Conservation (phyloP, 2,113 vertebrate genomes). For the Sterrhoptilus dennistouni region DNA sequence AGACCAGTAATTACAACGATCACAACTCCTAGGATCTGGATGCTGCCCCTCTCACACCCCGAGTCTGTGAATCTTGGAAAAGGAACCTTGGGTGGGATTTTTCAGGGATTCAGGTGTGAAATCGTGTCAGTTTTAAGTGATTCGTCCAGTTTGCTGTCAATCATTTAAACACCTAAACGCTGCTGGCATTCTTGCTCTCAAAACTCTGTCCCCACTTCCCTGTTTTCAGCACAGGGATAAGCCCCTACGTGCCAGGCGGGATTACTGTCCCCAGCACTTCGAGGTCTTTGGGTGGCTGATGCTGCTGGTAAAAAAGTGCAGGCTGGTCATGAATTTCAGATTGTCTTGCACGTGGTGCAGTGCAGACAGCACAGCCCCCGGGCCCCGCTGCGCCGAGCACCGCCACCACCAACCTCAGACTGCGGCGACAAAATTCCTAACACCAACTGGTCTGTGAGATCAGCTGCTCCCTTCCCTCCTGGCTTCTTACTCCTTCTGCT, state of each 20-base stretch:
- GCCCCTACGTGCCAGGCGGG: not conserved
- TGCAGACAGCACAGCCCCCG: not conserved
- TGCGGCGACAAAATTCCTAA: constrained; percentile 29
- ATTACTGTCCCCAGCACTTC: not conserved
- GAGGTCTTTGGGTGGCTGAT: not conserved
- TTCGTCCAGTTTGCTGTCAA: not conserved
- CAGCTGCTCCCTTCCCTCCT: constrained; percentile 41
- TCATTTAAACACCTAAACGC: not conserved
- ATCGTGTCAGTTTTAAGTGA: not conserved
- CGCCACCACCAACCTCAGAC: not conserved
- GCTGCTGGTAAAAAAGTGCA: constrained; percentile 41
- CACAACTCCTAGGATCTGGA: not conserved
- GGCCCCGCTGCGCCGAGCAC: constrained; percentile 20
- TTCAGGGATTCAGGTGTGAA: not conserved
- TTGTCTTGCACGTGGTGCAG: constrained; percentile 49
- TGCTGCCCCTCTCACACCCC: not conserved
- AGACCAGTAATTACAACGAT: not conserved
- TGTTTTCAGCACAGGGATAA: not conserved
- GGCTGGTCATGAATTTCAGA: constrained; percentile 56
- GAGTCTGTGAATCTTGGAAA: not conserved
- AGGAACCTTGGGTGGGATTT: not conserved
- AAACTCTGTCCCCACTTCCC: not conserved
- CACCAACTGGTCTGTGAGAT: constrained; percentile 8
- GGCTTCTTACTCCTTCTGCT: not conserved
- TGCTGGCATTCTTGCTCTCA: not conserved